phyloP scores from a whole-genome alignment of 2,888 invertebrate genomes.

The Thymelicus sylvestris region DNA sequence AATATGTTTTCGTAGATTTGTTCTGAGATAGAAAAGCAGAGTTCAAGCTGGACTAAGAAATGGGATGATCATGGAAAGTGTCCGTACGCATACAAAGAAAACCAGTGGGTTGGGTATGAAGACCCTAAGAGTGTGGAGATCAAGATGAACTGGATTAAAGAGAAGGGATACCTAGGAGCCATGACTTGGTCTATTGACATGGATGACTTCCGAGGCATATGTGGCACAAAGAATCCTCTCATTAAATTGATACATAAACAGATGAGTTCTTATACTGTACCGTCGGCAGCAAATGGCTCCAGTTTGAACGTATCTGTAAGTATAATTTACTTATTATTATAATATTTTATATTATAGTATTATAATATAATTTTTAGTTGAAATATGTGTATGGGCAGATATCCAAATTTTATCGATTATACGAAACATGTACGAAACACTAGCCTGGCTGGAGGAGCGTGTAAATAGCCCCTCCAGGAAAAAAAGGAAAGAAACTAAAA shows the following conservation, averaged over 20 bases:
- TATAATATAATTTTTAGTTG: too few species aligned
- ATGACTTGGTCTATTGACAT: constrained; percentile 97
- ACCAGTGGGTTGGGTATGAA: constrained; percentile 96
- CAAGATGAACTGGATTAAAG: constrained; percentile 95
- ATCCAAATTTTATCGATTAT: too few species aligned
- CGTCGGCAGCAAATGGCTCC: constrained; percentile 84
- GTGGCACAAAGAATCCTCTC: constrained; percentile 90
- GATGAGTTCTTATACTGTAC: constrained; percentile 89
- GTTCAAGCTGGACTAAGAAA: constrained; percentile 91
- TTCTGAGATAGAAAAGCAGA: constrained; percentile 87
- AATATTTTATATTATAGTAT: too few species aligned
- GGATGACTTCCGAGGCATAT: constrained; percentile 94
- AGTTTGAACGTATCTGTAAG: too few species aligned
- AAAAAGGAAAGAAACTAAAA: too few species aligned
- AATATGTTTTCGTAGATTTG: constrained; percentile 86
- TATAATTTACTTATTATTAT: too few species aligned
- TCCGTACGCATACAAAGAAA: constrained; percentile 94
- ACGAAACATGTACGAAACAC: too few species aligned
- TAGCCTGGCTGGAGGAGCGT: too few species aligned
- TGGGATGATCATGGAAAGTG: constrained; percentile 94
- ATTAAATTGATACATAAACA: constrained; percentile 89
- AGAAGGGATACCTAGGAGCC: constrained; percentile 91
- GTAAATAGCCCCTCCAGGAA: too few species aligned
- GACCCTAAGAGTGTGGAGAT: constrained; percentile 91
- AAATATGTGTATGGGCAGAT: too few species aligned